These are phyloP conservation scores for Salvator merianae DNA, from an alignment of 2,113 vertebrate genomes.

Conservation along the genomic window DNA sequence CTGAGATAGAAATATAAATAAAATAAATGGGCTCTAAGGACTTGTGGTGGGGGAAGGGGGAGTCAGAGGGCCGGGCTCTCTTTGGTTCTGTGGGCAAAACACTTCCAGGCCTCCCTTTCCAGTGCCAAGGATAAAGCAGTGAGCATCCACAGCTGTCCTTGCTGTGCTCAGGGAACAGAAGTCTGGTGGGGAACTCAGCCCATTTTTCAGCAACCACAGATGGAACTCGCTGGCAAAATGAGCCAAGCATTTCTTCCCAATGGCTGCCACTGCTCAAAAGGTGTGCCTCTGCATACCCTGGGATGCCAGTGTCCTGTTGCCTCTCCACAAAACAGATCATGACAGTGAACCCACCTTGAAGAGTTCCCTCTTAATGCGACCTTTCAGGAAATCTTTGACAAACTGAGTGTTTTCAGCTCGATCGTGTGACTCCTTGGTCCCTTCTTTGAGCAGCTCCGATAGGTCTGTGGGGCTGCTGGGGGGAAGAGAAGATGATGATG, in stretches of 20 bases:
- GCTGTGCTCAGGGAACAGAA: not conserved
- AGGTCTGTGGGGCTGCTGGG: constrained; percentile 83
- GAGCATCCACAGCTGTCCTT: not conserved
- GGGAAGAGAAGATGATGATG: not conserved
- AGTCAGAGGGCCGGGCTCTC: not conserved
- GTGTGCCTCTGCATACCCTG: not conserved
- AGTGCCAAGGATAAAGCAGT: too few species aligned
- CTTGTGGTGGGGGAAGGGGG: not conserved
- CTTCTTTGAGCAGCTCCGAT: constrained; percentile 92
- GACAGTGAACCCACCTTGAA: constrained; percentile 83
- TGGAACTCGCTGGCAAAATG: not conserved
- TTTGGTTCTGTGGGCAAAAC: not conserved
- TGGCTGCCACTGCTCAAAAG: not conserved
- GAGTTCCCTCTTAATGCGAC: constrained; percentile 88
- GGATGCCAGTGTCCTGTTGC: not conserved
- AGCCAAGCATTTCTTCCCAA: not conserved
- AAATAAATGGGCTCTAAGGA: not conserved
- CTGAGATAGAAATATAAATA: too few species aligned
- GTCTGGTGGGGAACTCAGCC: not conserved
- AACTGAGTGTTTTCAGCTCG: constrained; percentile 93
- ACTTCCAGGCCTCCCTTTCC: too few species aligned
- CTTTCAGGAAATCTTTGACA: constrained; percentile 95
- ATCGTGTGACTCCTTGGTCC: constrained; percentile 93
- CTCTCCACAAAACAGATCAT: not conserved
- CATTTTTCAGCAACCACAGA: not conserved